Conservation (phyloP, 2,797 vertebrate species). For the Phoxinus dragarum region DNA sequence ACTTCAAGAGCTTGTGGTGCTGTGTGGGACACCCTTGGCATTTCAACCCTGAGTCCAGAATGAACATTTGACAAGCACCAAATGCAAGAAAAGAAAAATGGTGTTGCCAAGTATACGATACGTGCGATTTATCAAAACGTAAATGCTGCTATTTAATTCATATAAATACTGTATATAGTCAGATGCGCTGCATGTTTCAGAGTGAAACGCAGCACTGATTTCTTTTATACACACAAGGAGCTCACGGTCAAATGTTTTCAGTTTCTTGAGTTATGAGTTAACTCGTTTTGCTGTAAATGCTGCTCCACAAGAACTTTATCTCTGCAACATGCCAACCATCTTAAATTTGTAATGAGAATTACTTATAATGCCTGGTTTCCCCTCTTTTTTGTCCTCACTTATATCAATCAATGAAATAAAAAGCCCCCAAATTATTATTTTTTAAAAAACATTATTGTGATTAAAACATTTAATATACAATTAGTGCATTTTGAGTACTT, state of each 20-base stretch:
- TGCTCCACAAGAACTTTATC: too few relatives aligned
- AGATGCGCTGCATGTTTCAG: not conserved
- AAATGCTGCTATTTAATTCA: not conserved
- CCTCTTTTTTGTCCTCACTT: not conserved
- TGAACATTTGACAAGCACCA: not conserved
- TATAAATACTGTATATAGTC: not conserved
- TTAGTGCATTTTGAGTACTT: too few relatives aligned
- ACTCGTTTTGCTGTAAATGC: too few relatives aligned
- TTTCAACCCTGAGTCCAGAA: not conserved
- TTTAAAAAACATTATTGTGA: too few relatives aligned
- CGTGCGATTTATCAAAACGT: not conserved
- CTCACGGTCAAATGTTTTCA: not conserved
- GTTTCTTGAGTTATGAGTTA: too few relatives aligned
- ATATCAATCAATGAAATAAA: too few relatives aligned
- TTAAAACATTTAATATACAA: too few relatives aligned
- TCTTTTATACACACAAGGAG: not conserved
- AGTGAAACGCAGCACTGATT: not conserved
- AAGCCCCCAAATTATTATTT: too few relatives aligned
- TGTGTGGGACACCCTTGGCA: not conserved
- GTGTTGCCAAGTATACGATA: not conserved
- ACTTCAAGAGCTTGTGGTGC: not conserved
- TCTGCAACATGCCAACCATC: not conserved
- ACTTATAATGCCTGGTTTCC: too few relatives aligned
- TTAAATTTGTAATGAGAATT: not conserved
- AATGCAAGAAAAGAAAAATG: not conserved